Base-by-base conservation (phyloP, 2,797 vertebrate genomes). In the Acanthis flammea region DNA sequence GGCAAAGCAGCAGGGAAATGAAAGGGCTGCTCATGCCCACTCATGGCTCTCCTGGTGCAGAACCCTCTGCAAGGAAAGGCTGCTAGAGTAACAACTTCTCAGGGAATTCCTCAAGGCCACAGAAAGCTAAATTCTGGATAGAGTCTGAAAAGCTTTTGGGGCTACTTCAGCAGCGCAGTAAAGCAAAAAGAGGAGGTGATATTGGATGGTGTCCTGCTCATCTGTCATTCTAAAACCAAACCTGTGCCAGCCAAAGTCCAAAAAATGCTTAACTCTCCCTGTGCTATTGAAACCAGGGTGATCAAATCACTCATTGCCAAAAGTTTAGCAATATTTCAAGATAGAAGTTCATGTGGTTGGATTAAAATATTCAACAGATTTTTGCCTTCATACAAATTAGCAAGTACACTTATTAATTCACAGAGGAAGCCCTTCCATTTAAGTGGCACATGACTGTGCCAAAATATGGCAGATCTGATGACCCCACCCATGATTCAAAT, bases 401-500 rank as follows among this genome's bases (percentile, higher is more conserved):
- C 48, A 65, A 90, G 13, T 53, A 39, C 77, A 85, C 42, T 92
- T 92, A 87, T 35, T 94, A 80, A 91, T 93, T 93, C 77, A 74
- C 45, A 90, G 74, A 92, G 71, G 50, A 92, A 83, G 28, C 63
- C 90, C 51, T 95, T 94, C 50, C 14, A 41, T 89, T 90, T 86
- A 95, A 97, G 89, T 60, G 37, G 63, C 35, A 70, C 75, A 44
- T 33, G 66, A 27, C 47, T 88, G 14, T 93, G 79, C 45, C 86
- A 96, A 97, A 96, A 94, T 60, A 86, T 7, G 53, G 70, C 51
- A 74, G 63, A 60, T 81, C 55, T 35, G 86, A 66, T 78, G 94
- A 93, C 88, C 88, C 89, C 92, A 91, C 76, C 90, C 86, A 66
- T 83, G 86, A 92, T 92, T 92, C 94, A 96, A 95, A 83, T 88